These are phyloP conservation scores for Dendrophyllia cribrosa DNA, from an alignment of 64 coral and sea anemone genomes.

Conservation along the genomic window DNA sequence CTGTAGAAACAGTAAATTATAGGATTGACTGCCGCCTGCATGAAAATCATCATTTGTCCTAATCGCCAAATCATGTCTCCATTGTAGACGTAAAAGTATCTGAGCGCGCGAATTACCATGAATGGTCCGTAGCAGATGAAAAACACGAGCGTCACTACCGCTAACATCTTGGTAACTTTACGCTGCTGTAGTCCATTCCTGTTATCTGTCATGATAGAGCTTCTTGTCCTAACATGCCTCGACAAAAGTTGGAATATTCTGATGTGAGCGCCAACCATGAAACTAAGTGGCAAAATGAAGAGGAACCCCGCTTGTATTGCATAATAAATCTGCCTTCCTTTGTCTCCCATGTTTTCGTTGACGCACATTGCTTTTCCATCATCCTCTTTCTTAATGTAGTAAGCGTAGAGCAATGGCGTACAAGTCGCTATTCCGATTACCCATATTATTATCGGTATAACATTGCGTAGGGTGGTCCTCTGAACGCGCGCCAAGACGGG, in stretches of 20 bases:
- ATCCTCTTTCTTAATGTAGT: conserved; percentile 30
- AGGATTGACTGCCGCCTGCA: conserved; percentile 82
- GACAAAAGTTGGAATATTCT: conserved; percentile 66
- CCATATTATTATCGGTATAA: conserved; percentile 70
- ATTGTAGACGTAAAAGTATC: conserved; percentile 76
- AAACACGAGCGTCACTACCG: conserved; percentile 74
- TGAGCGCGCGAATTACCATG: conserved; percentile 57
- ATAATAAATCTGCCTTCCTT: conserved; percentile 85
- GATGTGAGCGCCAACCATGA: conserved; percentile 73
- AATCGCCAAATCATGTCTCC: conserved; percentile 66
- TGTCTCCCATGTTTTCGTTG: conserved; percentile 67
- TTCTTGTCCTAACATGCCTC: conserved; percentile 27
- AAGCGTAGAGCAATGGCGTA: conserved; percentile 77
- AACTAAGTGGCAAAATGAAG: conserved; percentile 59
- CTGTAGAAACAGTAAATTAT: conserved; percentile 92
- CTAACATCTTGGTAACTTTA: conserved; percentile 82
- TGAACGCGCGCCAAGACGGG: conserved; percentile 71
- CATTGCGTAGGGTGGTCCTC: not conserved
- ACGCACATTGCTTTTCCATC: conserved; percentile 39
- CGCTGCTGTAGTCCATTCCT: conserved; percentile 33
- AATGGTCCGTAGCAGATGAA: conserved; percentile 85
- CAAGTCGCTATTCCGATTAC: conserved; percentile 42
- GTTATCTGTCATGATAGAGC: not conserved
- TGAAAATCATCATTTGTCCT: conserved; percentile 86
- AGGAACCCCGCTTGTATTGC: conserved; percentile 71